These are phyloP conservation scores for Folsomia manolachei DNA, from an alignment of 2,888 invertebrate species.

Conservation along the genomic window DNA sequence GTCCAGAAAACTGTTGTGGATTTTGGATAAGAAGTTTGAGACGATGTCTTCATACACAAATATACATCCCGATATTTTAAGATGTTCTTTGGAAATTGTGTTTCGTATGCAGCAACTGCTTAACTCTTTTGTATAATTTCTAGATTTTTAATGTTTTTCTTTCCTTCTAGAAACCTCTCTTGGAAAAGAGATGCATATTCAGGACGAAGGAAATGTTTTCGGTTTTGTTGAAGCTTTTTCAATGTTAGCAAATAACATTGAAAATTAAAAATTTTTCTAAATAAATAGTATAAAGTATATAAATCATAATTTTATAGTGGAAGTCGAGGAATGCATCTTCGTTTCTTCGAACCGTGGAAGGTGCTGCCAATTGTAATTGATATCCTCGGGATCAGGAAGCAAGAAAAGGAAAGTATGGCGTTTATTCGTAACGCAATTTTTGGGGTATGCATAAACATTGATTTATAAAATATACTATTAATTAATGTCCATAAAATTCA, in stretches of 20 bases:
- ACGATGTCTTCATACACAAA: neutral
- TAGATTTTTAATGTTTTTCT: neutral
- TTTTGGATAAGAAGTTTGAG: neutral
- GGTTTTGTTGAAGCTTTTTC: neutral
- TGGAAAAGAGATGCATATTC: constrained; percentile 1
- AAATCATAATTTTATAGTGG: neutral
- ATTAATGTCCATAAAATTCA: neutral
- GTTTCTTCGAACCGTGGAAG: constrained; percentile 1
- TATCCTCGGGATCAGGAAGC: neutral
- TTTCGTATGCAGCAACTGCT: neutral
- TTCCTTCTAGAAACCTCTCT: constrained; percentile 3
- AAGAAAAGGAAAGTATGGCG: neutral
- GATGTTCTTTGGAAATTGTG: constrained; percentile 1
- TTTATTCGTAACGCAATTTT: neutral
- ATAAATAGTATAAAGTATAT: neutral
- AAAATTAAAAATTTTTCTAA: neutral
- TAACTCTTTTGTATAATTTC: too few relatives aligned
- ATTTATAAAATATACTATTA: neutral
- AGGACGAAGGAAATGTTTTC: neutral
- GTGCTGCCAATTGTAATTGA: neutral
- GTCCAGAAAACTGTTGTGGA: neutral
- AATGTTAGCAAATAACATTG: neutral
- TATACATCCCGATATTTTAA: neutral
- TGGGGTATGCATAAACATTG: neutral
- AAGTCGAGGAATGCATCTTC: neutral